Conservation (phyloP, 2,888 invertebrate species). For the Caenorhabditis uteleia region DNA sequence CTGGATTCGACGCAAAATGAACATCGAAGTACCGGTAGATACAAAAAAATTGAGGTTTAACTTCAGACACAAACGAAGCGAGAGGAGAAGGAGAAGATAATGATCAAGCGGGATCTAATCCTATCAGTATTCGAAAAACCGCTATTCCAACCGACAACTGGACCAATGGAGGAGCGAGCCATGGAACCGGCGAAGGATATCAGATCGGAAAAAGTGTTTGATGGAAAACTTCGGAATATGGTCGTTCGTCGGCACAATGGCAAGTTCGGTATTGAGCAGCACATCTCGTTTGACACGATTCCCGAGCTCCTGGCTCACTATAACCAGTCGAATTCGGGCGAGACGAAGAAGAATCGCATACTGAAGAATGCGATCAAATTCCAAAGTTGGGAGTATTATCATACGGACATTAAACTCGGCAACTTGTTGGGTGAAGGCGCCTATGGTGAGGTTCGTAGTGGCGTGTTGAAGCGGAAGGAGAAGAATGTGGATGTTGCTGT, state of each 20-base stretch:
- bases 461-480: slow-evolving; percentile 19
- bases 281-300: not conserved
- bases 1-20: too few species aligned
- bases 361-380: slow-evolving; percentile 20
- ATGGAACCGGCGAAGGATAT: too few species aligned
- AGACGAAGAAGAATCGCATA: slow-evolving; percentile 1
- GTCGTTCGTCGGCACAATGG: slow-evolving; percentile 3
- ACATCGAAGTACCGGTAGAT: too few species aligned
- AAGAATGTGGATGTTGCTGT: slow-evolving; percentile 35
- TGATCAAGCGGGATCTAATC: too few species aligned
- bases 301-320: not conserved
- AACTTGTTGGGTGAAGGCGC: slow-evolving; percentile 40
- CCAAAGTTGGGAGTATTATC: slow-evolving; percentile 37
- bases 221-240: slow-evolving; percentile 5
- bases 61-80: too few species aligned
- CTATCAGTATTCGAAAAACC: too few species aligned
- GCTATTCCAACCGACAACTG: too few species aligned
- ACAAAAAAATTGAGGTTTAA: too few species aligned
- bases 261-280: slow-evolving; percentile 2
- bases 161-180: too few species aligned
- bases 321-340: not conserved
- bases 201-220: too few species aligned
- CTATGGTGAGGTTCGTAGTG: slow-evolving; percentile 38
- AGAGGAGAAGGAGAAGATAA: too few species aligned
- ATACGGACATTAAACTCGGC: slow-evolving; percentile 31